Evolutionary conservation across 2,113 vertebrate species (phyloP), one percentile per base, ranked within the genome.

Genomic region (Pyrgilauda ruficollis): DNA sequence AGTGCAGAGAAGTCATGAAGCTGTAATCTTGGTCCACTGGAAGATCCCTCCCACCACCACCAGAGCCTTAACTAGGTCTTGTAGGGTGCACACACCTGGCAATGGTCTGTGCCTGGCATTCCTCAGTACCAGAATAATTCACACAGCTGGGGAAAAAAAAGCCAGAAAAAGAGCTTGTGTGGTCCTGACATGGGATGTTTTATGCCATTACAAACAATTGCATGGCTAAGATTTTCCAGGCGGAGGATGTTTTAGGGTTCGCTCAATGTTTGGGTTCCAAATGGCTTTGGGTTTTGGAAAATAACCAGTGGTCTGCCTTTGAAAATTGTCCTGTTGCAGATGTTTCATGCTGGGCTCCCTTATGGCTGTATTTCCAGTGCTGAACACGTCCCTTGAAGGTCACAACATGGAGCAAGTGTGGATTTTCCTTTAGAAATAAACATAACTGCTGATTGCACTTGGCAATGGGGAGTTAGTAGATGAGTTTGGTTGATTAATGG

Each of bases 381-480:
- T 81, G 52, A 53, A 39, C n/a, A 28, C 0, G 3, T 94, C 52
- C 64, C 56, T 46, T 81, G 76, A 84, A 90, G 80, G 85, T 95
- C 82, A 90, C 44, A 93, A 74, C 20, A 30, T 46, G 50, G 72
- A 90, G 26, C 14, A 68, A 84, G 26, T 52, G 22, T 66, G 58
- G 68, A 78, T 91, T 84, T 94, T 87, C 58, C 70, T 87, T 87
- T 87, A 79, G 78, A 93, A 90, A 64, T 44, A 84, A 94, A 52
- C 11, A 10, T 77, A 82, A 89, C 59, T 95, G 56, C 44, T 93
- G 61, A 81, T 78, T 94, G 35, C 39, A 37, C 16, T 81, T 78
- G 61, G 31, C 63, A 87, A n/a, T 76, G 37, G 58, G n/a, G 23
- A 87, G 58, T 85, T 72, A 93, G 27, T 74, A 39, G 61, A 55